Base-by-base conservation (phyloP, 2,113 vertebrate species). In the Apteryx mantelli region DNA sequence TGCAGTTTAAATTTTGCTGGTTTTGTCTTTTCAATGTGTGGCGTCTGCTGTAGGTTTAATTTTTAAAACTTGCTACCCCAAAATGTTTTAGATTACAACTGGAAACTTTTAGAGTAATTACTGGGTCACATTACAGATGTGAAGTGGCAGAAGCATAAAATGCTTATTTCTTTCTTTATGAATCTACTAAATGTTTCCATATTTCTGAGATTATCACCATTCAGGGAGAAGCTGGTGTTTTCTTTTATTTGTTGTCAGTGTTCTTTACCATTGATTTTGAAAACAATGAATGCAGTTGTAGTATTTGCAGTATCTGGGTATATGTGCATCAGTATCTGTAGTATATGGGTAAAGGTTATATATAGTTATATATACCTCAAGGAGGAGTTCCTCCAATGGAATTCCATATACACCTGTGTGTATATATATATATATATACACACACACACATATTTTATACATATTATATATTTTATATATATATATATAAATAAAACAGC, bases 141-240 rank as follows among this genome's bases (percentile, higher is more conserved):
- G 24, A 94, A 97, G 93, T 88, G 40, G 17, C 89, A 96, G 78
- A 91, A 92, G 30, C 44, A 82, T 50, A 85, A 95, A 95, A 64
- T 52, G 5, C 3, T 87, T 80, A n/a, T 92, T 93, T 92, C 75
- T 94, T 76, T 96, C 66, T 80, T 94, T 92, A 70, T 32, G 42
- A 95, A 94, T 63, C 36, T 79, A 73, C 69, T 91, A 84, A 94
- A 80, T 69, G 4, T 85, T 97, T 85, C 91, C 95, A 74, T 66
- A 79, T 95, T 93, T 94, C 48, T 79, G 80, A 87, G 38, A 82
- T 91, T 95, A 76, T 53, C 58, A 85, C 44, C 18, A 63, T 91
- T 89, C 12, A 19, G 40, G 13, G 20, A 82, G 15, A 74, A 20
- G 6, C 11, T 92, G 52, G 42, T 9, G 48, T 46, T 87, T 70